Evolutionary conservation across 2,888 invertebrate genomes (phyloP).

Genomic region (Eurytoma californica): DNA sequence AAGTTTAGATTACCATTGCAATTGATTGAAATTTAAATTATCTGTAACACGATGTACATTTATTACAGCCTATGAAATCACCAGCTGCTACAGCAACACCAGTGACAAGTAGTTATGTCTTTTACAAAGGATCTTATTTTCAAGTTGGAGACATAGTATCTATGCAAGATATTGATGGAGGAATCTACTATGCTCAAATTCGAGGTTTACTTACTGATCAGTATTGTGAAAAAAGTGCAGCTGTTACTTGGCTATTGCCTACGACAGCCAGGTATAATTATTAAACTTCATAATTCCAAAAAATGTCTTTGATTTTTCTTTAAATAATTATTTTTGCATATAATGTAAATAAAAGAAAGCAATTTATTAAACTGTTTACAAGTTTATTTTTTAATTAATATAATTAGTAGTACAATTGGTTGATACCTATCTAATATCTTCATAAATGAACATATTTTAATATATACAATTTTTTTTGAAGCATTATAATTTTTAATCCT

Average conservation of each 20-base stretch:
- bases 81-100: constrained; percentile 88
- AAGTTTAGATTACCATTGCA: too few species aligned
- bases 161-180: constrained; percentile 85
- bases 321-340: background rate
- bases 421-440: constrained; percentile 22
- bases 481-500: constrained; percentile 10
- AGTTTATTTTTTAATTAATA: constrained; percentile 12
- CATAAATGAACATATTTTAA: constrained; percentile 8
- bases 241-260: constrained; percentile 93
- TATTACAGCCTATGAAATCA: constrained; percentile 83
- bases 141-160: constrained; percentile 95
- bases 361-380: background rate
- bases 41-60: background rate
- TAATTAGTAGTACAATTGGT: constrained; percentile 21
- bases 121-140: constrained; percentile 87
- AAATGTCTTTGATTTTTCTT: background rate
- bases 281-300: background rate
- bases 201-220: constrained; percentile 92
- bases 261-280: constrained; percentile 80
- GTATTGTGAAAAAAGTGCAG: constrained; percentile 95
- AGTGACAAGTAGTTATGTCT: constrained; percentile 87
- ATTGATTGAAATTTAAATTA: too few species aligned
- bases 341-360: background rate
- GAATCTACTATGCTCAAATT: constrained; percentile 92
- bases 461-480: background rate